Evolutionary conservation across 2,888 invertebrate species (phyloP).

Genomic region (Psococerastis gibbosa): DNA sequence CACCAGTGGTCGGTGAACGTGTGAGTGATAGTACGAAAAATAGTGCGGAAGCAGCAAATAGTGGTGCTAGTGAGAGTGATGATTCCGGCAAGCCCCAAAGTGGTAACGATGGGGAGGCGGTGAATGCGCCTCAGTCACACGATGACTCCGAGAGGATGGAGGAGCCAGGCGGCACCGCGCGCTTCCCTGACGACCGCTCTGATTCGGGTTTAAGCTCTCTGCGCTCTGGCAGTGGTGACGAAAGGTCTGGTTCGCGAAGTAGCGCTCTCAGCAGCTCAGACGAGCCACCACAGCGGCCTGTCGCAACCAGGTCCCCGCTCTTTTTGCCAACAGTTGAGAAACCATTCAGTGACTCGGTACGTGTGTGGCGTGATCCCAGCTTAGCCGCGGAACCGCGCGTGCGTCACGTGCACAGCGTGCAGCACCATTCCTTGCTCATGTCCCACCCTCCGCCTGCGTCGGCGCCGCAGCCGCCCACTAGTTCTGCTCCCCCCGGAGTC

Average conservation of each 20-base stretch:
- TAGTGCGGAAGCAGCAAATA: no score
- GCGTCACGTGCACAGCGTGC: conserved; percentile 39
- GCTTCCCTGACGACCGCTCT: conserved; percentile 28
- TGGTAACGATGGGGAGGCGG: no score
- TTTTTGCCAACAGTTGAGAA: background rate
- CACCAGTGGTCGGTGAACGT: no score
- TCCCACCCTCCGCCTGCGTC: conserved; percentile 29
- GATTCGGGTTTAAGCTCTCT: conserved; percentile 58
- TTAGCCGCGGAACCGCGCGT: conserved; percentile 31
- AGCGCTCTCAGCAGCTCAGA: conserved; percentile 57
- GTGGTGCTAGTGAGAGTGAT: no score
- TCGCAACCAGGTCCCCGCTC: conserved; percentile 23
- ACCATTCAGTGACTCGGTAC: conserved; percentile 17
- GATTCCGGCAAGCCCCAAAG: no score
- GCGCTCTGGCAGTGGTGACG: conserved; percentile 48
- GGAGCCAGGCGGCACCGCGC: conserved; percentile 21
- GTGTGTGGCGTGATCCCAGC: conserved; percentile 28
- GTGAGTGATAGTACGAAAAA: no score
- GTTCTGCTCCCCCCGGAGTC: conserved; percentile 11
- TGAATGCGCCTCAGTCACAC: background rate
- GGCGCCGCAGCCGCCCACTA: conserved; percentile 21
- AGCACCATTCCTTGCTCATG: conserved; percentile 39
- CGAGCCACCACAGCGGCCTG: conserved; percentile 37
- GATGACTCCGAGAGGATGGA: conserved; percentile 16
- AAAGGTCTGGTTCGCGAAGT: conserved; percentile 54